A percentile compares a stretch with the other conserved stretches of the same genome.
These are phyloP conservation scores for Metridium senile DNA, from an alignment of 92 coral and sea anemone genomes.

Conservation along the genomic window DNA sequence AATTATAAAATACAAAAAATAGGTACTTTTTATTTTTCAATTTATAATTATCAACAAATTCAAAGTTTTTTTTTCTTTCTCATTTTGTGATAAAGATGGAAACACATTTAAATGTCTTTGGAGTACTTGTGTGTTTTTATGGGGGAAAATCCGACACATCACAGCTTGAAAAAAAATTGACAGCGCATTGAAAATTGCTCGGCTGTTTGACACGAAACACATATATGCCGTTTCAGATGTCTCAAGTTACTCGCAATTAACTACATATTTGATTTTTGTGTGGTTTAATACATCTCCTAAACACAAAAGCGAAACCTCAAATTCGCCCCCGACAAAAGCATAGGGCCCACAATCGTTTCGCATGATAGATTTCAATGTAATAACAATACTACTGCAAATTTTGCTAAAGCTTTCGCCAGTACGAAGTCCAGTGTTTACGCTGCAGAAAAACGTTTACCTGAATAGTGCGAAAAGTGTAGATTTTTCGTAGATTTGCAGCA, in stretches of 20 bases:
- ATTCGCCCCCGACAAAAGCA: neutral
- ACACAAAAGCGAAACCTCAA: conserved; percentile 15
- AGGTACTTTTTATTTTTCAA: no score
- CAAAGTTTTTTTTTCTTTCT: no score
- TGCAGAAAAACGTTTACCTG: conserved; percentile 61
- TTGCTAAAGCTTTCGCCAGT: no score
- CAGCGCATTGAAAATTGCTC: neutral
- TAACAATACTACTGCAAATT: no score
- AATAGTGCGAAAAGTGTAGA: conserved; percentile 83
- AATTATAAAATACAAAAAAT: neutral
- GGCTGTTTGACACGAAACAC: neutral
- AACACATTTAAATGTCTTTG: no score
- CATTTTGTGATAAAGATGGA: no score
- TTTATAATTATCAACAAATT: no score
- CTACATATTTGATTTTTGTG: neutral
- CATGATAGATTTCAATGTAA: neutral
- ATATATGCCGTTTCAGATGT: neutral
- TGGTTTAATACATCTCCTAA: neutral
- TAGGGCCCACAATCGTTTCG: neutral
- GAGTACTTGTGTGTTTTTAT: no score
- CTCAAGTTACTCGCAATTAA: neutral
- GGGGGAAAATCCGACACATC: neutral
- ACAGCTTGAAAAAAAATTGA: neutral
- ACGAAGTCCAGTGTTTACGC: neutral
- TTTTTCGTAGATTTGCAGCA: conserved; percentile 91